These are phyloP conservation scores for Centroberyx gerrardi DNA, from an alignment of 2,797 vertebrate genomes.

Conservation along the genomic window DNA sequence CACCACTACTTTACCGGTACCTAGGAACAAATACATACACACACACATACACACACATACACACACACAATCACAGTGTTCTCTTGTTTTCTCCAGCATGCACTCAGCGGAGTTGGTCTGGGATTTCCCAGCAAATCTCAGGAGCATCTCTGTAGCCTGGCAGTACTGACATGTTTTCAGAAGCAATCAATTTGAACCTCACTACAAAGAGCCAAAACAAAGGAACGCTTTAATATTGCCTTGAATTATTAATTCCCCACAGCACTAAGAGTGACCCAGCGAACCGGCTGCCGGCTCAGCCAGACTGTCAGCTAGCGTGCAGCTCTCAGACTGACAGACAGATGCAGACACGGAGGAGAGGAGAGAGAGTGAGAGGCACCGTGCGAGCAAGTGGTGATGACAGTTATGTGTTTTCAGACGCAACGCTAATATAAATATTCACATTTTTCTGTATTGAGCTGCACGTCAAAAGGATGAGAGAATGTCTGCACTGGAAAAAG, in stretches of 20 bases:
- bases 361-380: not conserved
- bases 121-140: constrained; percentile 36
- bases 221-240: constrained; percentile 40
- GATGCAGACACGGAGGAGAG: constrained; percentile 1
- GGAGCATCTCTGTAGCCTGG: constrained; percentile 7
- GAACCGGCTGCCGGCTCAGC: constrained; percentile 36
- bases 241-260: constrained; percentile 62
- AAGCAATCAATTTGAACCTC: constrained; percentile 47
- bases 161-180: constrained; percentile 35
- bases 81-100: not conserved
- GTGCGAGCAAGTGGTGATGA: not conserved
- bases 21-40: not conserved
- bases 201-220: constrained; percentile 48
- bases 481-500: too few relatives aligned
- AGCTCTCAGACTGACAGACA: constrained; percentile 4
- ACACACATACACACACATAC: constrained; percentile 21
- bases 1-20: not conserved
- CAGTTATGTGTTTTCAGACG: constrained; percentile 24
- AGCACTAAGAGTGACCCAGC: constrained; percentile 41
- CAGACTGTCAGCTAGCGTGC: constrained; percentile 33
- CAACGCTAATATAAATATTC: constrained; percentile 11
- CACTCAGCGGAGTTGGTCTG: constrained; percentile 5
- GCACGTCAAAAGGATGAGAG: constrained; percentile 11
- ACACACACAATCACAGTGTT: constrained; percentile 6
- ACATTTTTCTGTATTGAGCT: constrained; percentile 3